These are phyloP conservation scores for Slavum lentiscoides DNA, from an alignment of 2,888 invertebrate genomes.

Conservation along the genomic window DNA sequence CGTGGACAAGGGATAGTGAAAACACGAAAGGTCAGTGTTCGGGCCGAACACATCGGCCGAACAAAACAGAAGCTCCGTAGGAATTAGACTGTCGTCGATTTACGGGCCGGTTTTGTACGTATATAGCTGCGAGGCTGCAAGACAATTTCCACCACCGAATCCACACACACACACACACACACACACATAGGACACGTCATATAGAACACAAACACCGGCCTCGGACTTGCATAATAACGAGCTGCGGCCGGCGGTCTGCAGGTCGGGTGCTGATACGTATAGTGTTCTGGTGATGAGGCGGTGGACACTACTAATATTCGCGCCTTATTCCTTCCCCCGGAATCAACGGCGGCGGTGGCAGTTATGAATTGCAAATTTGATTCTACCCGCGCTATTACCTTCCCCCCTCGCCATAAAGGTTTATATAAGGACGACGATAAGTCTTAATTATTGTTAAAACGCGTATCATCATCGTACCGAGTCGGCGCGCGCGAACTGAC, in stretches of 20 bases:
- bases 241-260: too few species aligned
- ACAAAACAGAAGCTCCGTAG: conserved; percentile 33
- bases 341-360: not conserved
- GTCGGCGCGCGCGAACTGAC: conserved; percentile 11
- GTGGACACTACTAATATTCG: not conserved
- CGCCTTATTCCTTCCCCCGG: not conserved
- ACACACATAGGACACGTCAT: not conserved
- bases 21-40: conserved; percentile 20
- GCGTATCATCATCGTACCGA: conserved; percentile 1
- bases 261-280: not conserved
- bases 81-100: conserved; percentile 43
- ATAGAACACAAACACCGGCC: not conserved
- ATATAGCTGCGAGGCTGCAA: not conserved
- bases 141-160: not conserved
- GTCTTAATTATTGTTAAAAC: conserved; percentile 47
- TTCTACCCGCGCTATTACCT: not conserved
- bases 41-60: not conserved
- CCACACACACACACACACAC: not conserved
- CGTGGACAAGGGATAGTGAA: conserved; percentile 5
- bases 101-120: not conserved
- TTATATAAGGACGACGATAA: conserved; percentile 39
- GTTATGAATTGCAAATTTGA: conserved; percentile 50
- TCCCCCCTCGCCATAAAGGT: too few species aligned
- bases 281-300: conserved; percentile 4
- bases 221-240: conserved; percentile 19